These are phyloP conservation scores for Halictus quadricinctus DNA, from an alignment of 2,888 invertebrate genomes.

Conservation along the genomic window DNA sequence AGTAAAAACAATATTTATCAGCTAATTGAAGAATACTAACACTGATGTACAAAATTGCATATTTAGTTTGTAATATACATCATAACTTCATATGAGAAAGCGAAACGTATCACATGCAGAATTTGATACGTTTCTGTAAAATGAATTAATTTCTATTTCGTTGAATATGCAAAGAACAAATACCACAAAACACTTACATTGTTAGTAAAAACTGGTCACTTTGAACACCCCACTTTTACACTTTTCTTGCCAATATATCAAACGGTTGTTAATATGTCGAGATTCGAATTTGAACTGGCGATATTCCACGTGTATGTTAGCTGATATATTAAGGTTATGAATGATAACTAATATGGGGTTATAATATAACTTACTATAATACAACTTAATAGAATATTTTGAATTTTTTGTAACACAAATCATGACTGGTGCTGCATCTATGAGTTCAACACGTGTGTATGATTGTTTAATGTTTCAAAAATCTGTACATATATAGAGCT, in stretches of 20 bases:
- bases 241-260: background rate
- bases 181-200: slow-evolving; percentile 40
- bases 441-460: background rate
- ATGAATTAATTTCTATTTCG: background rate
- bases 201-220: slow-evolving; percentile 13
- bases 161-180: background rate
- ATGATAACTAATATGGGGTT: background rate
- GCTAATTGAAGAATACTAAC: background rate
- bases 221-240: slow-evolving; percentile 22
- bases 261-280: background rate
- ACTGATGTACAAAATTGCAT: background rate
- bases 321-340: slow-evolving; percentile 50
- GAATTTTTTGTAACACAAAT: background rate
- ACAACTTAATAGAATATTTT: background rate
- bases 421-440: slow-evolving; percentile 16
- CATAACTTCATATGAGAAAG: background rate
- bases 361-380: too few relatives aligned
- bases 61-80: background rate
- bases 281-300: background rate
- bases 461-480: background rate
- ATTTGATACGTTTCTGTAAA: background rate
- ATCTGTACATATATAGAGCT: background rate
- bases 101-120: background rate
- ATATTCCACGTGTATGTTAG: slow-evolving; percentile 33
- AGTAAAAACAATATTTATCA: slow-evolving; percentile 15